Percentiles rank a stretch among this genome's conserved stretches.
Conservation (phyloP, 2,888 invertebrate species). For the Nomada fucata region DNA sequence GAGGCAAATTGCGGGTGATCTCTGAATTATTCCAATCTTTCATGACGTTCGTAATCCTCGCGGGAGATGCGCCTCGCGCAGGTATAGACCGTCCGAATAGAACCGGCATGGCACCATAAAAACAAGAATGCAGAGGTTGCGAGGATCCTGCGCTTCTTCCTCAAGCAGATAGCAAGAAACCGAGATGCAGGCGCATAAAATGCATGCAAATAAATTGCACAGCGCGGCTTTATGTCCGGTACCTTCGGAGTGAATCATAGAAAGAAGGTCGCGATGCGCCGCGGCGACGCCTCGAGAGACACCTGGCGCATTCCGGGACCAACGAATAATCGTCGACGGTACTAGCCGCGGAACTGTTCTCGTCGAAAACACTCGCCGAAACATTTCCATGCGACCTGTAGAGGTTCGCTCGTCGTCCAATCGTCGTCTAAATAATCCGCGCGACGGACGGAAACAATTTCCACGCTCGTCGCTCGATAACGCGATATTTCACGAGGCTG, state of each 20-base stretch:
- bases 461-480: constrained; percentile 5
- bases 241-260: constrained; percentile 37
- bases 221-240: constrained; percentile 28
- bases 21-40: too few relatives aligned
- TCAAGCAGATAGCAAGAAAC: constrained; percentile 34
- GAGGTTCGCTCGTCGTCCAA: not conserved
- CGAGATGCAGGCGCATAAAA: constrained; percentile 22
- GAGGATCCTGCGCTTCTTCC: constrained; percentile 22
- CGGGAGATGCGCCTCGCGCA: too few relatives aligned
- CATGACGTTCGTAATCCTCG: too few relatives aligned
- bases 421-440: constrained; percentile 23
- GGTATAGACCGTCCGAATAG: too few relatives aligned
- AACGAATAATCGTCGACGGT: not conserved
- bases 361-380: too few relatives aligned
- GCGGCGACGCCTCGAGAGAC: not conserved
- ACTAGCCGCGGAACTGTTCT: too few relatives aligned
- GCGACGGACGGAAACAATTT: constrained; percentile 30
- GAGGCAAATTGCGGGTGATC: too few relatives aligned
- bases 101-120: constrained; percentile 6
- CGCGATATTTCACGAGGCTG: constrained; percentile 3
- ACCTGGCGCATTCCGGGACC: constrained; percentile 21
- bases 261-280: constrained; percentile 43
- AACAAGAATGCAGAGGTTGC: constrained; percentile 26
- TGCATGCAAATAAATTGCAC: constrained; percentile 38
- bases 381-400: too few relatives aligned